Evolutionary conservation across 1,140 invertebrate species (phyloP).

Genomic region (Neoseiulus cucumeris): DNA sequence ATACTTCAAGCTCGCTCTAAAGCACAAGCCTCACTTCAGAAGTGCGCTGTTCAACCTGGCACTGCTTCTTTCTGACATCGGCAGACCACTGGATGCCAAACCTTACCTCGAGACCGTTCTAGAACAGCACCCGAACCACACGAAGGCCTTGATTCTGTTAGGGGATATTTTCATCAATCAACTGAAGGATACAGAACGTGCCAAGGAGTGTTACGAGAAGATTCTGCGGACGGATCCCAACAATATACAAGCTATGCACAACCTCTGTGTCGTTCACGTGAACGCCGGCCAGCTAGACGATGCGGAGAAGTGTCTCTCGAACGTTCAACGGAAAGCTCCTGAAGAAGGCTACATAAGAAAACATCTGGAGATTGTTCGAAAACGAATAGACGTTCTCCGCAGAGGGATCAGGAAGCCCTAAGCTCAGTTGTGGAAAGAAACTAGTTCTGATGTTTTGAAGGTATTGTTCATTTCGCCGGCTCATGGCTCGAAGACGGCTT

Average conservation of each 20-base stretch:
- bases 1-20: slow-evolving; percentile 64
- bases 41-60: slow-evolving; percentile 88
- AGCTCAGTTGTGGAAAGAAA: no score
- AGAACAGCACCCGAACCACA: slow-evolving; percentile 72
- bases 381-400: slow-evolving; percentile 29
- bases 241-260: slow-evolving; percentile 84
- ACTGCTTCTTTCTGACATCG: slow-evolving; percentile 62
- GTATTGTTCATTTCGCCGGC: no score
- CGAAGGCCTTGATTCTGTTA: slow-evolving; percentile 76
- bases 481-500: no score
- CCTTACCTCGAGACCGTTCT: slow-evolving; percentile 79
- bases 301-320: slow-evolving; percentile 60
- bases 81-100: slow-evolving; percentile 68
- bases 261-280: slow-evolving; percentile 83
- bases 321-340: slow-evolving; percentile 55
- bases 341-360: slow-evolving; percentile 70
- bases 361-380: slow-evolving; percentile 63
- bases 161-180: slow-evolving; percentile 93
- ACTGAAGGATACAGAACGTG: slow-evolving; percentile 76
- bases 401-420: neutral
- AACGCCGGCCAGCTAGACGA: slow-evolving; percentile 59
- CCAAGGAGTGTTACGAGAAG: slow-evolving; percentile 71
- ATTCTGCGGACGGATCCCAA: slow-evolving; percentile 67
- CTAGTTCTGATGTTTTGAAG: no score
- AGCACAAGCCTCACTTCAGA: slow-evolving; percentile 43